Conservation (phyloP, 2,113 vertebrate genomes). For the Meleagris gallopavo region DNA sequence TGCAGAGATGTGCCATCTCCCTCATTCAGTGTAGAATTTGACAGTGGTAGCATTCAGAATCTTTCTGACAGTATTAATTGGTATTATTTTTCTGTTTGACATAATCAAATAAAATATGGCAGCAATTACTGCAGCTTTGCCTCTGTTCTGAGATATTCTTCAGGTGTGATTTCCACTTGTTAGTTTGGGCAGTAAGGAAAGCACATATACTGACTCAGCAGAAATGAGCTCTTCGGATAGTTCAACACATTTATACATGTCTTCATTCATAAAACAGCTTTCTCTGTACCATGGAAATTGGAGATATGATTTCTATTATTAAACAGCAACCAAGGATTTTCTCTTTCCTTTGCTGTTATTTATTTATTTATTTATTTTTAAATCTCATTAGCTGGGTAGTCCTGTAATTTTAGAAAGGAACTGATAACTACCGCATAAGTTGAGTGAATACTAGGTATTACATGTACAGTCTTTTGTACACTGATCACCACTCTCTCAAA, state of each 20-base stretch:
- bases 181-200: background rate
- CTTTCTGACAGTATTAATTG: background rate
- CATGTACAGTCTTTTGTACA: background rate
- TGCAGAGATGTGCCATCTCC: background rate
- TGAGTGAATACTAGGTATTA: background rate
- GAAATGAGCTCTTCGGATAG: background rate
- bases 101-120: background rate
- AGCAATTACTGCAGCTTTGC: background rate
- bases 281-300: background rate
- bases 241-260: background rate
- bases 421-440: background rate
- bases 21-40: background rate
- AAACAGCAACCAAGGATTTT: background rate
- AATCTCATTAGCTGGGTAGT: background rate
- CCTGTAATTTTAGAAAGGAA: background rate
- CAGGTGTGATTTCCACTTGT: background rate
- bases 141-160: background rate
- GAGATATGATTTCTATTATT: background rate
- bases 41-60: accelerated
- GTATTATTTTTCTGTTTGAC: background rate
- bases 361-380: background rate
- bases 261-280: background rate
- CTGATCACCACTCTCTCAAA: conserved; percentile 19
- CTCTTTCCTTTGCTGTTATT: background rate
- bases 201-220: background rate